These are phyloP conservation scores for Columba guinea DNA, from an alignment of 2,797 vertebrate genomes.

Conservation along the genomic window DNA sequence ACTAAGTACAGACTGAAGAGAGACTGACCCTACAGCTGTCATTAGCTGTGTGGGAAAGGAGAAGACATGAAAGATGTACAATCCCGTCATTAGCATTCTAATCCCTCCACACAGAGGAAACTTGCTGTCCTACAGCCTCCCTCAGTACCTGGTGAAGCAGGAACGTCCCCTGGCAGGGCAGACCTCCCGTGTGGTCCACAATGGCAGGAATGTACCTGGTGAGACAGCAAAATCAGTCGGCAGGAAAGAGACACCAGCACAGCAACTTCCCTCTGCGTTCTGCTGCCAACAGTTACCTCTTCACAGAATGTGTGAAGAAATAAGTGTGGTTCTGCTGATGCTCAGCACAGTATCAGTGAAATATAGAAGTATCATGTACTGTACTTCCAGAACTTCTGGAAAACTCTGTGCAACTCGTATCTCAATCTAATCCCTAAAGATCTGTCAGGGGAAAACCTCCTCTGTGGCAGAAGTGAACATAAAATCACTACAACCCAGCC, in stretches of 20 bases:
- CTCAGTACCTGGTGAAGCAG: conserved; percentile 92
- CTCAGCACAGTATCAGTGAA: neutral
- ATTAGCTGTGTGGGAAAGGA: neutral
- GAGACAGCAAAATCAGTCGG: neutral
- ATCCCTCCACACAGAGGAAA: neutral
- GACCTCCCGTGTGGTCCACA: conserved; percentile 94
- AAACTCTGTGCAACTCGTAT: neutral
- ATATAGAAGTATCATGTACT: fast-evolving
- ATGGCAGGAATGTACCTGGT: conserved; percentile 95
- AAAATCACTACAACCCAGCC: neutral
- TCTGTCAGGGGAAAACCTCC: neutral
- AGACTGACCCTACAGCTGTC: neutral
- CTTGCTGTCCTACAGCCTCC: neutral
- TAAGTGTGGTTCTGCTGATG: neutral
- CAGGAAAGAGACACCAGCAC: neutral
- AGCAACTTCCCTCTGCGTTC: neutral
- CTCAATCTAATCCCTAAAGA: neutral
- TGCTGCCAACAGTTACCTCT: neutral
- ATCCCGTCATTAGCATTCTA: neutral
- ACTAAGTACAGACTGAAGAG: neutral
- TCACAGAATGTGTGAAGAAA: neutral
- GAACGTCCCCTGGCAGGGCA: conserved; percentile 95
- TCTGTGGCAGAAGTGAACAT: neutral
- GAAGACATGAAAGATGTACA: neutral
- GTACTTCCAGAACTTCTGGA: neutral